Evolutionary conservation across 2,797 vertebrate genomes (phyloP).

Genomic region (Sebastes hubbsi): DNA sequence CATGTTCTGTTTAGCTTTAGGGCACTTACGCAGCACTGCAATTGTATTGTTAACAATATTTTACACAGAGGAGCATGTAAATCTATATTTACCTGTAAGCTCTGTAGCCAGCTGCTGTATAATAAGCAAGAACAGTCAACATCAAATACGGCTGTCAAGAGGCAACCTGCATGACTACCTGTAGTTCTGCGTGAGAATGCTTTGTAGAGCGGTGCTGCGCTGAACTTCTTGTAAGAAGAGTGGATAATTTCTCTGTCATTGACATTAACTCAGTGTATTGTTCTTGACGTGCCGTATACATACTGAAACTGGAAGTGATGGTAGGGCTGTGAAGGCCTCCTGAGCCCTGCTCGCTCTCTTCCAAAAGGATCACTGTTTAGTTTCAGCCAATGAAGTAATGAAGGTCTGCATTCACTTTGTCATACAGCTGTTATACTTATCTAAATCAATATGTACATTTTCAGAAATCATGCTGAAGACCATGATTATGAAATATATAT

Average conservation of each 20-base stretch:
- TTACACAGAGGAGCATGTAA: not conserved
- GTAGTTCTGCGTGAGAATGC: not conserved
- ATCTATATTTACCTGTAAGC: not conserved
- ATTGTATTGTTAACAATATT: not conserved
- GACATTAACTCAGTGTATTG: not conserved
- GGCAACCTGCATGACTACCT: not conserved
- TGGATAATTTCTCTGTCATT: not conserved
- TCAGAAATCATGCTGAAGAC: too few species aligned
- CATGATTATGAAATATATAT: too few species aligned
- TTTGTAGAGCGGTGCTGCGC: not conserved
- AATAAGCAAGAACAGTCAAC: not conserved
- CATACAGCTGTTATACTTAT: too few species aligned
- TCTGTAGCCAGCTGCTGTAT: not conserved
- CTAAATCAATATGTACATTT: too few species aligned
- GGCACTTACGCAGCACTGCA: not conserved
- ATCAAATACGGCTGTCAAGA: not conserved
- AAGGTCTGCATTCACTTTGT: not conserved
- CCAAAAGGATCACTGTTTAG: not conserved
- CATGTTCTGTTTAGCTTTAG: not conserved
- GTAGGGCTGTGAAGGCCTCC: not conserved
- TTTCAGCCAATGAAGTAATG: not conserved
- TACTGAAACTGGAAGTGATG: not conserved
- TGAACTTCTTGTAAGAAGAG: not conserved
- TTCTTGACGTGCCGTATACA: not conserved
- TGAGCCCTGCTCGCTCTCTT: not conserved